Evolutionary conservation across 2,797 vertebrate species (phyloP), one percentile per base, ranked within the genome.

Genomic region (Molossus molossus): DNA sequence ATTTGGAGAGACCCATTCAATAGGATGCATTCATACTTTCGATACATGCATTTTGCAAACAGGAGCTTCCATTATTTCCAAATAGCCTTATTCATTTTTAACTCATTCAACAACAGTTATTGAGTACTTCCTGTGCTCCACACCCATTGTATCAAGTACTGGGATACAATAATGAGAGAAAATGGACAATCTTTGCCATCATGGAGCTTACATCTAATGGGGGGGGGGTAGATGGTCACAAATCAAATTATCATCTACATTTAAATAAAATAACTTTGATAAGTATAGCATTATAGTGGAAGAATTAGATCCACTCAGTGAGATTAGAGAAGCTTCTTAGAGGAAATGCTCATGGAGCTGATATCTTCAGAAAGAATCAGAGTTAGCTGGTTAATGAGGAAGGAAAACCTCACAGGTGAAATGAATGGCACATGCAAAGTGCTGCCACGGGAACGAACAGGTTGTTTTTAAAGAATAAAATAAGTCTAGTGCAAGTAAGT

Each of bases 331-430:
- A 9, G 12, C 6, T 70, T 69, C 64, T 77, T 33, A 33, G 18
- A 85, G 72, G 73, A 85, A 77, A 55, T 90, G 10, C 13, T 55
- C 64, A 55, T 15, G 25, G 33, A 85, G 23, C 9, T 70, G 45
- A 77, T 25, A 70, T 64, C 48, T 33, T 88, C 57, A 77, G 60
- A n/a, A 82, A 70, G n/a, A 92, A 88, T 33, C 64, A 70, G 48
- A 65, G 9, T 86, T 80, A 80, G 58, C n/a, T 75, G 15, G 15
- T 12, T 85, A 15, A 67, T 85, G 50, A 60, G 25, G 50, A 86
- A 82, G 40, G 15, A 70, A 57, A 73, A 79, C 40, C 12, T 81
- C 21, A 48, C 33, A 29, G 21, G 9, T 55, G 33, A 29, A 86
- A 58, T 50, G 50, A 81, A 27, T 67, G 60, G 40, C 15, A 58